phyloP scores from a whole-genome alignment of 37 sponge, comb jelly and placozoan genomes.

The Agelas oroides region DNA sequence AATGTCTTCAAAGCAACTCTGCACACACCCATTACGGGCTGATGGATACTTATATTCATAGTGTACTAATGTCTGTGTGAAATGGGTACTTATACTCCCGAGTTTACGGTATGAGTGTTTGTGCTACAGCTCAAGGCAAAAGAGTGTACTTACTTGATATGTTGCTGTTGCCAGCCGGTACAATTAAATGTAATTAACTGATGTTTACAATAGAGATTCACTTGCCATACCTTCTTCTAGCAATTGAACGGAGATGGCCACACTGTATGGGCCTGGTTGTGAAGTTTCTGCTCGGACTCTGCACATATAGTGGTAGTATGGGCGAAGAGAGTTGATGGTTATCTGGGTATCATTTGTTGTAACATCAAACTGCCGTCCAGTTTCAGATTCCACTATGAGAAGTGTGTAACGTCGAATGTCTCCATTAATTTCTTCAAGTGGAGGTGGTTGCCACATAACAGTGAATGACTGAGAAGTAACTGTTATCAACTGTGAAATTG shows the following conservation, averaged over 20 bases:
- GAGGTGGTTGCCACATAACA: slow-evolving; percentile 55
- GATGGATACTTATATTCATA: too few relatives aligned
- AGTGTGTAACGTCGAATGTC: slow-evolving; percentile 27
- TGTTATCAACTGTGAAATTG: not conserved
- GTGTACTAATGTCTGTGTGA: too few relatives aligned
- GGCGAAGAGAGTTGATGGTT: not conserved
- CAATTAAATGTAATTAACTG: too few relatives aligned
- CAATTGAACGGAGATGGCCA: slow-evolving; percentile 12
- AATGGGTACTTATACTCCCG: too few relatives aligned
- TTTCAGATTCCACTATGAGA: slow-evolving; percentile 24
- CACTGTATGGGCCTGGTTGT: slow-evolving; percentile 15
- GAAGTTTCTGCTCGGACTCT: slow-evolving; percentile 4
- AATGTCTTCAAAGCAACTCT: too few relatives aligned
- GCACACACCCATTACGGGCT: too few relatives aligned
- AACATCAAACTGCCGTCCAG: not conserved
- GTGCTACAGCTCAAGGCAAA: too few relatives aligned
- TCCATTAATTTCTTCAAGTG: slow-evolving; percentile 36
- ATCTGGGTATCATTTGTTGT: not conserved
- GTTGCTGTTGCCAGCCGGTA: too few relatives aligned
- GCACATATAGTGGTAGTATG: slow-evolving; percentile 13
- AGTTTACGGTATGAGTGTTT: too few relatives aligned
- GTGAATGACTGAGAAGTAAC: slow-evolving; percentile 24
- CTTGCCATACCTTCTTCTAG: slow-evolving; percentile 34
- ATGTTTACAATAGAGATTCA: too few relatives aligned
- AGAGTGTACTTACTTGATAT: too few relatives aligned